Base-by-base conservation (phyloP, 2,888 invertebrate genomes). In the Poecilobothrus nobilitatus region DNA sequence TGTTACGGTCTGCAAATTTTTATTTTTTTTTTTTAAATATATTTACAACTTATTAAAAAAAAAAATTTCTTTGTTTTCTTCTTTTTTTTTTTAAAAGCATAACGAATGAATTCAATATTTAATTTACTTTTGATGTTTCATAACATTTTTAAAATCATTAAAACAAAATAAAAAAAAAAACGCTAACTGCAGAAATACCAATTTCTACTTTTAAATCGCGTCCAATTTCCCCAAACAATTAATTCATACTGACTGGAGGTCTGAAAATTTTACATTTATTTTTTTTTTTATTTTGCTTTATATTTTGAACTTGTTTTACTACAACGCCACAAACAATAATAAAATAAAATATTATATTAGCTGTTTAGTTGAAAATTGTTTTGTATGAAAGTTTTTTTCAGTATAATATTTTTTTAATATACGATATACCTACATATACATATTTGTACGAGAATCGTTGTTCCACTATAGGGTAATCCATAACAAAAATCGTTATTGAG, bases 1-100 rank as follows among this genome's bases (percentile, higher is more conserved):
- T 21, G 62, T 63, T 33, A 63, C 63, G 27, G 63, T 63, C 63
- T 63, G 27, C 27, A 27, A 63, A 53, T 53, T 53, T 53, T 53
- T 53, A 15, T 53, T 18, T 53, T 53, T 18, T 53, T 53, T 53
- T 53, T 3, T 53, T 6, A 18, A 15, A 15, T 15, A 53, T 18
- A 53, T 41, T 41, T 41, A 12, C 9, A 41, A 41, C 15, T 53
- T 53, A 15, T 53, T 53, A 53, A 63, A 63, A 22, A 62, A n/a
- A 22, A 22, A 63, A 15, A 0, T 27, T 21, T 21, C 22, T 21
- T 63, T 27, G 7, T 63, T 3, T 63, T 63, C 3, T 62, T 63
- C 10, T 27, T 22, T 10, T 63, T 21, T 27, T 15, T 53, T 12
- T 53, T 53, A 18, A 53, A 12, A 53, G 27, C 27, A 27, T 27